Evolutionary conservation across 1,140 invertebrate species (phyloP).

Genomic region (Anadara kagoshimensis): DNA sequence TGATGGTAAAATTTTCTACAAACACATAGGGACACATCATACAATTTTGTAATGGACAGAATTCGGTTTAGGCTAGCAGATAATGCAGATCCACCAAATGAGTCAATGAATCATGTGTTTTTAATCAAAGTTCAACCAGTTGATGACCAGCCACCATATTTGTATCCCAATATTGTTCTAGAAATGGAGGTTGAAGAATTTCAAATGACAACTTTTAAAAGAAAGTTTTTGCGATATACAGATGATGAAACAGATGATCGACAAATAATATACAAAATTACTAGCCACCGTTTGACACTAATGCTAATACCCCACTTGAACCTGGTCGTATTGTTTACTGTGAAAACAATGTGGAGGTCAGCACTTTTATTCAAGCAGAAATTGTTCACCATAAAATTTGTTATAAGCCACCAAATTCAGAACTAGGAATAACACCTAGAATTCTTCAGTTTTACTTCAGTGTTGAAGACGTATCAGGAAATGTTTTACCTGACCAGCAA

Average conservation of each 20-base stretch:
- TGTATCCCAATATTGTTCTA: conserved; percentile 63
- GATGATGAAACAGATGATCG: conserved; percentile 71
- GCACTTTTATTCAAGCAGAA: conserved; percentile 71
- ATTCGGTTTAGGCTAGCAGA: conserved; percentile 69
- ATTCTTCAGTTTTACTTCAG: conserved; percentile 71
- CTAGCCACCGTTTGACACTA: conserved; percentile 67
- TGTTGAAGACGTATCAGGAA: conserved; percentile 71
- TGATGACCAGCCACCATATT: conserved; percentile 72
- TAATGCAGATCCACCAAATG: conserved; percentile 69
- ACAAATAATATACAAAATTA: conserved; percentile 64
- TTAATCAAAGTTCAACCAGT: conserved; percentile 69
- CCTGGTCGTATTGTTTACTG: conserved; percentile 69
- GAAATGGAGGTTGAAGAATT: conserved; percentile 71
- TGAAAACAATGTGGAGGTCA: conserved; percentile 60
- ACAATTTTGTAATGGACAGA: conserved; percentile 61
- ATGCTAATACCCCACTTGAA: conserved; percentile 61
- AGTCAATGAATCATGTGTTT: conserved; percentile 66
- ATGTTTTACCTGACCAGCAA: conserved; percentile 65
- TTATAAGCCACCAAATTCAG: conserved; percentile 70
- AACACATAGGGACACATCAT: conserved; percentile 66
- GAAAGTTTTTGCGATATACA: conserved; percentile 65
- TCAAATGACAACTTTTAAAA: conserved; percentile 66
- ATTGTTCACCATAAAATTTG: conserved; percentile 73
- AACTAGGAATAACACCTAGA: conserved; percentile 69
- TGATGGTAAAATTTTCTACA: conserved; percentile 72